Base-by-base conservation (phyloP, 2,888 invertebrate genomes). In the Monopis laevigella region DNA sequence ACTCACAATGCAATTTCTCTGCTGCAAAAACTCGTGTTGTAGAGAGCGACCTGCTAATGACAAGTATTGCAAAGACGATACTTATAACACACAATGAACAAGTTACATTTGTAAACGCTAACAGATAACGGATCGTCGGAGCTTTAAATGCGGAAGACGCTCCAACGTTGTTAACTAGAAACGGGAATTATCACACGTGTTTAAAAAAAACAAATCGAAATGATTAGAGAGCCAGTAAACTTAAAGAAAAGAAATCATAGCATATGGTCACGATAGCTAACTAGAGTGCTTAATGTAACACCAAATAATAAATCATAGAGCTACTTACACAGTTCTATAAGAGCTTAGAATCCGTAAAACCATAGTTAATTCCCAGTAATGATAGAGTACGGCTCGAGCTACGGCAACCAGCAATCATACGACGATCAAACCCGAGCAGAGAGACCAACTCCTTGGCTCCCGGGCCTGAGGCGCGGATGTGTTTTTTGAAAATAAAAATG, bases 391-490 rank as follows among this genome's bases (percentile, higher is more conserved):
- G 55, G 52, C 50, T 49, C 50, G 12, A 8, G n/a, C 12, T 6
- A 7, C 12, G 46, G 55, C 52, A 62, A 55, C 62, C 58, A 51
- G 62, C 62, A 68, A 73, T 73, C 73, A 70, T 66, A 65, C 58
- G 57, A 64, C 60, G 60, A 70, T 69, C 69, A 69, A 66, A 70
- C 54, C 64, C 65, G 68, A 68, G 64, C 55, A 53, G 46, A 56
- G 59, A 29, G 5, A 29, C 12, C 29, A 8, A 29, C 5, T 29
- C 7, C 29, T 29, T 21, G 18, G 36, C 36, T 62, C 58, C 65
- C 65, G 55, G 54, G 73, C 77, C 65, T 45, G 59, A 56, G 71
- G 78, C 77, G 54, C 75, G 73, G 74, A 73, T 73, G 67, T 55
- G n/a, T 11, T 21, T 51, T 52, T 53, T 48, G 51, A 56, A 59